phyloP scores from a whole-genome alignment of 1,140 invertebrate species.

The Saccostrea glomerata region DNA sequence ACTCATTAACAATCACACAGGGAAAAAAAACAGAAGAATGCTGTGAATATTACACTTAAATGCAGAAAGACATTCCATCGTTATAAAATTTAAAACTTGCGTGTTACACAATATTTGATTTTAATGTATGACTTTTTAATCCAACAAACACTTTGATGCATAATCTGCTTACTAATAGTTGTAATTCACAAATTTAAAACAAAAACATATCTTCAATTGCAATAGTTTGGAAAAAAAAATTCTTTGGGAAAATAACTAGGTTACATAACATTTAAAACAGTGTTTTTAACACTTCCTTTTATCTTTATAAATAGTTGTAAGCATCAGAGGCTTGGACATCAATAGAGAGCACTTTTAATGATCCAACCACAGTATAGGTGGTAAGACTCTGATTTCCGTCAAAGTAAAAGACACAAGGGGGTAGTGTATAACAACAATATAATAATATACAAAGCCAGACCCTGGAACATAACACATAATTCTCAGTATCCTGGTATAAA shows the following conservation, averaged over 20 bases:
- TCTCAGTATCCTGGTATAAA: not conserved
- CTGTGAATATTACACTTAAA: not conserved
- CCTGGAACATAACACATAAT: not conserved
- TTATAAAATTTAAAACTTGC: too few species aligned
- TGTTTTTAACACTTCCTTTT: not conserved
- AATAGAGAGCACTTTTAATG: not conserved
- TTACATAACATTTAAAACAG: not conserved
- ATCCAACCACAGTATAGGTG: not conserved
- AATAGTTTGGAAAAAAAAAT: too few species aligned
- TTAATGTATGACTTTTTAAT: too few species aligned
- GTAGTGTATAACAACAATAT: conserved; percentile 20
- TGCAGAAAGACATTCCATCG: not conserved
- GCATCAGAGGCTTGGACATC: not conserved
- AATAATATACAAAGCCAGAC: not conserved
- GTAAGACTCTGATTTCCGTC: not conserved
- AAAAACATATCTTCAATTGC: too few species aligned
- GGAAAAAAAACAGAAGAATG: conserved; percentile 22
- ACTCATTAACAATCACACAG: conserved; percentile 10
- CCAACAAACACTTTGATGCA: too few species aligned
- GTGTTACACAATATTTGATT: too few species aligned
- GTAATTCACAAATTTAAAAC: too few species aligned
- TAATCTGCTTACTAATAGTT: too few species aligned
- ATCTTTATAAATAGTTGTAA: conserved; percentile 5
- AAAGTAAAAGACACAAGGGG: conserved; percentile 15
- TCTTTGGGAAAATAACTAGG: too few species aligned